Evolutionary conservation across 2,797 vertebrate species (phyloP), one percentile per base, ranked within the genome.

Genomic region (Selene dorsalis): DNA sequence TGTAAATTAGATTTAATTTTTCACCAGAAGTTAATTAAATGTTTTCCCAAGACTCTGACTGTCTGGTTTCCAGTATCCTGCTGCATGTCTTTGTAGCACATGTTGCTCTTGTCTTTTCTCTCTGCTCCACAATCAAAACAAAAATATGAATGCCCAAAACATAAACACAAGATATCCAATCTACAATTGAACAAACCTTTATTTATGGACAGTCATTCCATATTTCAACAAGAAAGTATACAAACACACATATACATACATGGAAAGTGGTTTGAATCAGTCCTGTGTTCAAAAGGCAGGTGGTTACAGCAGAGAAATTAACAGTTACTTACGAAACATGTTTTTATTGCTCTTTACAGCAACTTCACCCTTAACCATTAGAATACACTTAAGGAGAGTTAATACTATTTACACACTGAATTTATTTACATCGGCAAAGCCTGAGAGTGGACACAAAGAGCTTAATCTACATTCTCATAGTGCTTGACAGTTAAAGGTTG

Each of bases 141-240:
- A 45, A 77, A 39, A 3, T 11, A 38, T 20, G 26, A 9, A 4
- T 8, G 17, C 11, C 12, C n/a, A 0, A 6, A 66, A 69, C 58
- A 75, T 2, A 67, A 84, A 72, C 39, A 75, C 38, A 8, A 73
- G 6, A 2, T 50, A 43, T 24, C 38, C 24, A 17, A 24, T 38
- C 1, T 85, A 86, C 84, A 92, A 82, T 73, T 84, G 45, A 91
- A 92, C 88, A 93, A 90, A 90, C 59, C 87, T 95, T 94, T 94
- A 93, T 93, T 92, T 84, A 88, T 90, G 72, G 84, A 92, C 88
- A 92, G 59, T 80, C 85, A 89, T 88, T 91, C 89, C 84, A 88
- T 85, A 88, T 80, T 86, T 81, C 75, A 50, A 92, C 85, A 88
- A 79, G 68, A 79, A 70, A 53, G 58, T 87, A 86, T 80, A 83